phyloP scores from a whole-genome alignment of 2,113 vertebrate species.

The Leuciscus idus region DNA sequence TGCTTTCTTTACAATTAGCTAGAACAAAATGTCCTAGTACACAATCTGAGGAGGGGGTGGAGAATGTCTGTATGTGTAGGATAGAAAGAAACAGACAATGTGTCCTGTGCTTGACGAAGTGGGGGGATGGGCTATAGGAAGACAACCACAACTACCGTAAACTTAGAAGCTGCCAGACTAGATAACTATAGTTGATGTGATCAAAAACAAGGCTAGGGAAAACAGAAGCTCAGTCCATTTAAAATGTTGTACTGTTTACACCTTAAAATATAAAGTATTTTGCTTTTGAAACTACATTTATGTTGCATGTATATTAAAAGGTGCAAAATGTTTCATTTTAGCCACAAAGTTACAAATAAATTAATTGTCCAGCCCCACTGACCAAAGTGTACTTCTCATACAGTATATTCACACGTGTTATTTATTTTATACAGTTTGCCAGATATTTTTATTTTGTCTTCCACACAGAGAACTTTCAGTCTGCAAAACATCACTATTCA shows the following conservation, averaged over 20 bases:
- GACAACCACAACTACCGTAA: not conserved
- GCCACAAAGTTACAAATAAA: not conserved
- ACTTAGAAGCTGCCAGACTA: not conserved
- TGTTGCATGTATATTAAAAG: not conserved
- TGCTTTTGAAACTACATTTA: not conserved
- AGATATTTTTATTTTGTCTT: not conserved
- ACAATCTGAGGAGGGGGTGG: constrained; percentile 13
- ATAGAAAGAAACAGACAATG: constrained; percentile 14
- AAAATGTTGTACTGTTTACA: not conserved
- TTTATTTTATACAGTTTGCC: not conserved
- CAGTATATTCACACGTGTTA: no score
- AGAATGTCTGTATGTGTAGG: not conserved
- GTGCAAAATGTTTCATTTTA: not conserved
- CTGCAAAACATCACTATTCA: not conserved
- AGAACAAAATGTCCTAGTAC: not conserved
- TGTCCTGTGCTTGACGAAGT: not conserved
- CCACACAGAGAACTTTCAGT: not conserved
- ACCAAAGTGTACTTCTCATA: not conserved
- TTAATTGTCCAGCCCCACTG: not conserved
- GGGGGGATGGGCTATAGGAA: constrained; percentile 16
- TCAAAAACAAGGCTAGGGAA: not conserved
- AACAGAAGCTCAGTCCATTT: not conserved
- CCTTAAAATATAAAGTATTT: not conserved
- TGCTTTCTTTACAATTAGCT: not conserved
- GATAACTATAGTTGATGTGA: not conserved